Evolutionary conservation across 1,140 invertebrate genomes (phyloP).

Genomic region (Protaetia brevitarsis): DNA sequence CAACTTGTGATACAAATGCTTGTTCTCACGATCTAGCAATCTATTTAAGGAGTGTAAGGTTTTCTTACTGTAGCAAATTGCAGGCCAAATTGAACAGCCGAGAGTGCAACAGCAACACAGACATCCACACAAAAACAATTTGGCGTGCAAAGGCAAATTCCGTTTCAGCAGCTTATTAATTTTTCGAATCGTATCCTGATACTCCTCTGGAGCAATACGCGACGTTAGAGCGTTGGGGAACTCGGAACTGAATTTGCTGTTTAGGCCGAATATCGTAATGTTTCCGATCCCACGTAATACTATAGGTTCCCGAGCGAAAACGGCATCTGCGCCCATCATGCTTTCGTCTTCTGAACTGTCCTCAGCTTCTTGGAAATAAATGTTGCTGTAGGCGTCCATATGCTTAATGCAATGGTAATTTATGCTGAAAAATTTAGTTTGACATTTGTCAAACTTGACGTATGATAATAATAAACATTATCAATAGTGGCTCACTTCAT

Average conservation of each 20-base stretch:
- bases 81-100: constrained; percentile 95
- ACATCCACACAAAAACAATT: constrained; percentile 94
- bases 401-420: too few relatives aligned
- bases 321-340: constrained; percentile 55
- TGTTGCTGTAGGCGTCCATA: constrained; percentile 93
- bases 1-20: constrained; percentile 91
- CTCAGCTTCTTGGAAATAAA: constrained; percentile 82
- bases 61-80: constrained; percentile 94
- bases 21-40: constrained; percentile 95
- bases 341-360: constrained; percentile 71
- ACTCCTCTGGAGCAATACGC: constrained; percentile 92
- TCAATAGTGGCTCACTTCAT: too few relatives aligned
- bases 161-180: constrained; percentile 92
- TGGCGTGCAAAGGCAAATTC: constrained; percentile 90
- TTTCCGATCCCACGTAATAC: constrained; percentile 90
- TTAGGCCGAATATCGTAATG: constrained; percentile 94
- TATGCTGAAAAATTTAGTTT: too few relatives aligned
- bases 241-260: constrained; percentile 88
- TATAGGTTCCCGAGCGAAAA: constrained; percentile 82
- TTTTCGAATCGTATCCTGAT: constrained; percentile 84
- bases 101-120: constrained; percentile 95
- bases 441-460: too few relatives aligned
- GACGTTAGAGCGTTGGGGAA: constrained; percentile 88
- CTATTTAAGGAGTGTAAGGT: constrained; percentile 93
- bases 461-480: too few relatives aligned